phyloP scores from a whole-genome alignment of 1,140 invertebrate genomes.

The Conus betulinus region DNA sequence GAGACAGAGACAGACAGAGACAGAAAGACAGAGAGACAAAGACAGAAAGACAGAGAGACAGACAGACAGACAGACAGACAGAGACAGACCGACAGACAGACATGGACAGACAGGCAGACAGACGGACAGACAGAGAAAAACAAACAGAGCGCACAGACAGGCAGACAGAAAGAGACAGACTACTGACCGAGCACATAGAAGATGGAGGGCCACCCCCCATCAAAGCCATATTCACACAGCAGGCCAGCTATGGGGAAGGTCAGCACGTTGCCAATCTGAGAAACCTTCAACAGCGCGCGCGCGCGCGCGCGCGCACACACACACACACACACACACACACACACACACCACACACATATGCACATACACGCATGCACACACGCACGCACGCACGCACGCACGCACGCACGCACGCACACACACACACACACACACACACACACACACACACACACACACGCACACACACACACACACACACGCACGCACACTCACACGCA shows the following conservation, averaged over 20 bases:
- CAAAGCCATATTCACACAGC: conserved; percentile 74
- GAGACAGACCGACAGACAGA: no score
- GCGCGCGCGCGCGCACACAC: background rate
- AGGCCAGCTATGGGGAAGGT: conserved; percentile 64
- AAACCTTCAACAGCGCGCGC: conserved; percentile 5
- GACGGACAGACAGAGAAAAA: background rate
- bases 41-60: background rate
- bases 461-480: background rate
- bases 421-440: no score
- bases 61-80: background rate
- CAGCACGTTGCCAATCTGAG: conserved; percentile 53
- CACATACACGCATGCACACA: background rate
- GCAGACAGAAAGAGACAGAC: background rate
- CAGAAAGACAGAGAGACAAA: no score
- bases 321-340: conserved; percentile 12
- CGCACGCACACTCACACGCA: no score
- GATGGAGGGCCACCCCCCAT: conserved; percentile 84
- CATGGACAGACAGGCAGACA: background rate
- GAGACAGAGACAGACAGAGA: no score
- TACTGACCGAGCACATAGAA: conserved; percentile 64
- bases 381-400: background rate
- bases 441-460: background rate
- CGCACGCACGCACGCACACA: background rate
- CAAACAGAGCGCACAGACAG: background rate
- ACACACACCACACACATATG: no score